phyloP scores from a whole-genome alignment of 2,113 vertebrate species.

The Microtus ochrogaster region DNA sequence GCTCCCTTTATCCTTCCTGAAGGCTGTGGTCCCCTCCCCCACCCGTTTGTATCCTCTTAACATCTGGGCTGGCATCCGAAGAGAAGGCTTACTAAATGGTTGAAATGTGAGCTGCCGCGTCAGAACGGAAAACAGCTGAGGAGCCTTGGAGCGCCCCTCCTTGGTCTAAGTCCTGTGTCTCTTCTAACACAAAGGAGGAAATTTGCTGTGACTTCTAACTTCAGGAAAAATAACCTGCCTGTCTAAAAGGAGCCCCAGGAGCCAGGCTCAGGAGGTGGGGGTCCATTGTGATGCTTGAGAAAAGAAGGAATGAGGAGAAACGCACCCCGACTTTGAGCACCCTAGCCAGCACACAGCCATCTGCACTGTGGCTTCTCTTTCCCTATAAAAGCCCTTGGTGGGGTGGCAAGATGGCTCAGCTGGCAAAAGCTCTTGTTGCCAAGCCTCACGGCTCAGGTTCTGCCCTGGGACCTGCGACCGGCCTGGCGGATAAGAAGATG shows the following conservation, averaged over 20 bases:
- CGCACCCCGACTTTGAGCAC: not conserved
- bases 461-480: no score
- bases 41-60: not conserved
- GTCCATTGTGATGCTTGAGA: not conserved
- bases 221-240: not conserved
- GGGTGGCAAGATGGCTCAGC: not conserved
- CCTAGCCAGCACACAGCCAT: not conserved
- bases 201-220: not conserved
- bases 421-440: not conserved
- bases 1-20: not conserved
- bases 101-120: not conserved
- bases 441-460: not conserved
- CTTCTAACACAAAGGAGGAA: not conserved
- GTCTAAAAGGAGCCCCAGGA: not conserved
- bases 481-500: no score
- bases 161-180: not conserved
- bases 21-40: not conserved
- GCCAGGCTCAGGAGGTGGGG: not conserved
- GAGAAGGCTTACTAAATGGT: not conserved
- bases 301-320: not conserved
- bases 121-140: not conserved
- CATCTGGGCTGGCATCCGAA: not conserved
- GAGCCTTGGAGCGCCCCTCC: not conserved
- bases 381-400: not conserved
- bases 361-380: not conserved